phyloP scores from a whole-genome alignment of 2,888 invertebrate species.

The Raillietiella orientalis region DNA sequence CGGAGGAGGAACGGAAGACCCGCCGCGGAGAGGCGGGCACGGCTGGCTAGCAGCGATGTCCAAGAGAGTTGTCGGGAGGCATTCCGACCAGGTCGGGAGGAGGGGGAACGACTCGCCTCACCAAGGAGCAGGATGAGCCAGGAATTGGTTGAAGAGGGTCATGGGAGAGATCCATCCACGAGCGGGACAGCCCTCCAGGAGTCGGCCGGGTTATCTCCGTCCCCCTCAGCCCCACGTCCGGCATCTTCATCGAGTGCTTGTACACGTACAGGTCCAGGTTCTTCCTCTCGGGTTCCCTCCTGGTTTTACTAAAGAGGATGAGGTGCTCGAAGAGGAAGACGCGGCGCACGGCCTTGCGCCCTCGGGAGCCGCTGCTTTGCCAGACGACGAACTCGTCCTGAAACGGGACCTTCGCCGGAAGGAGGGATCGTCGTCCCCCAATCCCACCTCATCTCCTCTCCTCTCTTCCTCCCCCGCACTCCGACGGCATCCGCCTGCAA shows the following conservation, averaged over 20 bases:
- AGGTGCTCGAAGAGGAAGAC: constrained; percentile 78
- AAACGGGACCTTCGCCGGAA: no score
- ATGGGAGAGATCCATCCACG: constrained; percentile 31
- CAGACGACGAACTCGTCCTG: constrained; percentile 75
- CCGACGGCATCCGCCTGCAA: no score
- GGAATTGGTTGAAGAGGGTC: no score
- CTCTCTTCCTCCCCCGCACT: no score
- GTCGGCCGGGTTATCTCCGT: constrained; percentile 54
- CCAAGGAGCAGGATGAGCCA: no score
- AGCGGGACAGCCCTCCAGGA: constrained; percentile 83
- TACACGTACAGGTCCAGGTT: constrained; percentile 69
- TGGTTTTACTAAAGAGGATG: constrained; percentile 65
- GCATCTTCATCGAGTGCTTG: constrained; percentile 76
- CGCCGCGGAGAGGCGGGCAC: no score
- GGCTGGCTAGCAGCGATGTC: no score
- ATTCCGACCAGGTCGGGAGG: constrained; percentile 58
- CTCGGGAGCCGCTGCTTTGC: constrained; percentile 44
- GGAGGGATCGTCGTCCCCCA: no score
- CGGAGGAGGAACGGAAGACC: no score
- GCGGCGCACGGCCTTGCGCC: constrained; percentile 38
- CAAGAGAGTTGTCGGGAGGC: no score
- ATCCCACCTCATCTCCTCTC: no score
- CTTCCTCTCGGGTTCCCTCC: constrained; percentile 47
- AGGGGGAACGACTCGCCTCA: constrained; percentile 50
- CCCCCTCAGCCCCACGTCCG: constrained; percentile 71